phyloP scores from a whole-genome alignment of 2,888 invertebrate genomes.

The Calameuta idolon region DNA sequence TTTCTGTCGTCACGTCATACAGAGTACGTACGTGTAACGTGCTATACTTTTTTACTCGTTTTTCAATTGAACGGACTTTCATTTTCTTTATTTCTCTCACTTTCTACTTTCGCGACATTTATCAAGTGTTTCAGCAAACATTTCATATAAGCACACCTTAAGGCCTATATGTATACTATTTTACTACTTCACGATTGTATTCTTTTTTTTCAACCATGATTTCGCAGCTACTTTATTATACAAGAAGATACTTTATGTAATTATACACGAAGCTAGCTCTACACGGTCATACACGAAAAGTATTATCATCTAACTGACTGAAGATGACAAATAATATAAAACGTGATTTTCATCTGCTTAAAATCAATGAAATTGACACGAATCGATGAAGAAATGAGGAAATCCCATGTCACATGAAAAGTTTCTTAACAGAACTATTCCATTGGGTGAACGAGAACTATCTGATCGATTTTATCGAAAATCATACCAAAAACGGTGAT shows the following conservation, averaged over 20 bases:
- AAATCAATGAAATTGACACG: not conserved
- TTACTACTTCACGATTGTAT: constrained; percentile 36
- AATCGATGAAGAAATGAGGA: not conserved
- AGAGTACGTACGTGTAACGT: not conserved
- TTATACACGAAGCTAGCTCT: constrained; percentile 39
- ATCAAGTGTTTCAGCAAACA: constrained; percentile 54
- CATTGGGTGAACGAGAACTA: not conserved
- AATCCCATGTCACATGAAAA: not conserved
- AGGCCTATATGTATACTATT: constrained; percentile 37
- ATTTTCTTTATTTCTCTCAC: constrained; percentile 22
- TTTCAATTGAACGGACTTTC: not conserved
- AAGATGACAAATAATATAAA: not conserved
- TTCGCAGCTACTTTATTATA: constrained; percentile 24
- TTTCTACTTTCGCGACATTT: constrained; percentile 56
- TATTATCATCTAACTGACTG: constrained; percentile 21
- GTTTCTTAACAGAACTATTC: not conserved
- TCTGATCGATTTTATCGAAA: not conserved
- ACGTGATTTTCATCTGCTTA: not conserved
- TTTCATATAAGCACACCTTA: constrained; percentile 43
- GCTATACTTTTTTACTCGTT: not conserved
- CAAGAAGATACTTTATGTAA: constrained; percentile 27
- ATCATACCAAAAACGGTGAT: not conserved
- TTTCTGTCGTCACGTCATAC: not conserved
- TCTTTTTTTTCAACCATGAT: constrained; percentile 1
- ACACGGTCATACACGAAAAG: constrained; percentile 34